A percentile compares a stretch with the other conserved stretches of the same genome.
phyloP scores from a whole-genome alignment of 2,797 vertebrate genomes.

The Gouania willdenowi region DNA sequence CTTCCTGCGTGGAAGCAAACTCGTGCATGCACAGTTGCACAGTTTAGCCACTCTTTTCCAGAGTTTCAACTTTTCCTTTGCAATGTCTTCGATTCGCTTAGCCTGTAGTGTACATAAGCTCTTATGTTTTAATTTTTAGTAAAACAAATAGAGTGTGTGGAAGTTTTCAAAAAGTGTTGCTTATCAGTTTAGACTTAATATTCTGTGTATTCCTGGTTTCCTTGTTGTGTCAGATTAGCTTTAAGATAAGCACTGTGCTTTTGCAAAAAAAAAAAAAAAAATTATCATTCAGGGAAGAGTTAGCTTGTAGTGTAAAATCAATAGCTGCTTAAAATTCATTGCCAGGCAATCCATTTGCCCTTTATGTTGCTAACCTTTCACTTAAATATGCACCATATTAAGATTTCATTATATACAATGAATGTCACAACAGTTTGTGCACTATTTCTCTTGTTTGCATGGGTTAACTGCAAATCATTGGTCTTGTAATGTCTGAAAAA shows the following conservation, averaged over 20 bases:
- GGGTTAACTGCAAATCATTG: slow-evolving; percentile 79
- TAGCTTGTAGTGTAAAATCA: slow-evolving; percentile 95
- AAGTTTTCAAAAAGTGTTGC: no score
- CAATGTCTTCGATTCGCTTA: no score
- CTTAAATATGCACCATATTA: slow-evolving; percentile 86
- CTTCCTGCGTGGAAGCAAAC: no score
- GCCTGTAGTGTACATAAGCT: no score
- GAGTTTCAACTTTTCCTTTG: no score
- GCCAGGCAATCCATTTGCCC: slow-evolving; percentile 99
- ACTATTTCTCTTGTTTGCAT: slow-evolving; percentile 76
- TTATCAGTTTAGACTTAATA: slow-evolving; percentile 36
- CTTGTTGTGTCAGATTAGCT: slow-evolving; percentile 63
- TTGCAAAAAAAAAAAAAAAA: no score
- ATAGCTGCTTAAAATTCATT: slow-evolving; percentile 99
- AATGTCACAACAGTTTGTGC: slow-evolving; percentile 82
- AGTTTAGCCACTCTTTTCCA: no score
- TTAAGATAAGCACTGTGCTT: slow-evolving; percentile 80
- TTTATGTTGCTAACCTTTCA: slow-evolving; percentile 91
- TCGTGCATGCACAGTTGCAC: no score
- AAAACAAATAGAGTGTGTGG: no score
- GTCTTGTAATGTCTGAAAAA: slow-evolving; percentile 70
- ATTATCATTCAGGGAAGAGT: slow-evolving; percentile 84
- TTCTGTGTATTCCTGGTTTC: slow-evolving; percentile 43
- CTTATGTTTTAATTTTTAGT: no score
- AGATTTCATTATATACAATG: slow-evolving; percentile 86